Evolutionary conservation across 23 tunicate species (phyloP), one percentile per base, ranked within the genome.

Genomic region (Clavelina lepadiformis): DNA sequence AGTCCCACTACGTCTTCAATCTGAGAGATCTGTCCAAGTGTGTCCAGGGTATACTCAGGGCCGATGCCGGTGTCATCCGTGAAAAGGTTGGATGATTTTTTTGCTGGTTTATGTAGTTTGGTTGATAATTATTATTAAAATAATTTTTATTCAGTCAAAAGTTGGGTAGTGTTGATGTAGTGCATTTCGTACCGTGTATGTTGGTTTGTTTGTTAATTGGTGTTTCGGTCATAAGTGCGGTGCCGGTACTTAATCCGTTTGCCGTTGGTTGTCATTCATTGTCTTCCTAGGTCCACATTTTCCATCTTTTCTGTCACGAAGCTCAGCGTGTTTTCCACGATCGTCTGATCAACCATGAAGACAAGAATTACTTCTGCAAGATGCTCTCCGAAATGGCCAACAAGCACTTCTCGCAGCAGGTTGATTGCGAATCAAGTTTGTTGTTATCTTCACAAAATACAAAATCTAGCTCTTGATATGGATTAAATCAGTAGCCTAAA

Each of bases 1-100:
- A 94, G 74, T 94, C 99, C 22, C 99, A 94, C 55, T 94, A 94
- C 75, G 99, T 94, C 21, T 94, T 94, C 81, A 94, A 94, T 61
- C 49, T 94, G 33, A 41, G 99, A 52, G 99, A 94, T 94, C 53
- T 94, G 58, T 72, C 83, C 46, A 94, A 94, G 69, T 82, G 88
- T 31, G 83, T 94, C 23, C 99, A 94, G 73, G 99, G 99, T 21
- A 94, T 94, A 35, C 32, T 94, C 36, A 35, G 99, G 41, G 99
- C 99, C 24, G 99, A 94, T 54, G 70, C 95, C 27, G 99, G 89
- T 2, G 86, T 81, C 31, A 81, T 94, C 55, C 70, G 99, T 41
- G 99, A 86, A 56, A 85, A 80, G 75, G 91, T 85, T 13, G 11
- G 82, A 18, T 44, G 25, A 46, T 47, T n/a, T 49, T 22, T 31